These are phyloP conservation scores for Setophaga petechia DNA, from an alignment of 2,113 vertebrate species.

Conservation along the genomic window DNA sequence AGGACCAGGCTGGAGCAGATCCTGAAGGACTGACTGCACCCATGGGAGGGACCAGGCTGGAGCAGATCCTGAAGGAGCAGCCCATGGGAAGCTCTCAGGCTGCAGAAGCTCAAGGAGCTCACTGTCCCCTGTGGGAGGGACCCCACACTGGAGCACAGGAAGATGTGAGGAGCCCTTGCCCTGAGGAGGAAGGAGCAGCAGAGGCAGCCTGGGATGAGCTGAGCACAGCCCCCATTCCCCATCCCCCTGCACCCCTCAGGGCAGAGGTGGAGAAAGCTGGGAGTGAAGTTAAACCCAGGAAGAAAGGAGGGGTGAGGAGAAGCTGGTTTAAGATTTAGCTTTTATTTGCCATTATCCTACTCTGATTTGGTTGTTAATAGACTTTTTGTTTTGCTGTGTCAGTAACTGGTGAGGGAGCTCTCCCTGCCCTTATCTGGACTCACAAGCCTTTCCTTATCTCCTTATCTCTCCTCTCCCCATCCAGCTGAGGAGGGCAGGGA, in stretches of 20 bases:
- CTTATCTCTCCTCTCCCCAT: not conserved
- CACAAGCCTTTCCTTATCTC: not conserved
- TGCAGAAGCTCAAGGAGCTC: not conserved
- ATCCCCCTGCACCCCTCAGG: not conserved
- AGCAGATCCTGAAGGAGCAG: not conserved
- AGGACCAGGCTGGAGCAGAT: not conserved
- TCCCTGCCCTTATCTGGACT: rapidly evolving
- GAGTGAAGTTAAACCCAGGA: not conserved
- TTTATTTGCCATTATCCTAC: not conserved
- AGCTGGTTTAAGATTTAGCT: not conserved
- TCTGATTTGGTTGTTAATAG: not conserved
- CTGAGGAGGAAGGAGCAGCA: not conserved
- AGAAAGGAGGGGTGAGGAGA: not conserved
- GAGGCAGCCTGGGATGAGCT: not conserved
- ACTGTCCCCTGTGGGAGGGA: not conserved
- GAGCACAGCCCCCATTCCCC: not conserved
- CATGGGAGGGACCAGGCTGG: not conserved
- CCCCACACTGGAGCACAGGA: not conserved
- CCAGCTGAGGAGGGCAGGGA: not conserved
- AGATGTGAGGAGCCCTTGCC: not conserved
- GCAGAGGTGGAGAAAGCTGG: not conserved
- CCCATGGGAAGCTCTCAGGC: not conserved
- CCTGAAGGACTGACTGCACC: not conserved
- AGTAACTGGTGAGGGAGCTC: not conserved
- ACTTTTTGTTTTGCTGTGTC: not conserved